Evolutionary conservation across 2,888 invertebrate genomes (phyloP), one percentile per base, ranked within the genome.

Genomic region (Latrodectus elegans): DNA sequence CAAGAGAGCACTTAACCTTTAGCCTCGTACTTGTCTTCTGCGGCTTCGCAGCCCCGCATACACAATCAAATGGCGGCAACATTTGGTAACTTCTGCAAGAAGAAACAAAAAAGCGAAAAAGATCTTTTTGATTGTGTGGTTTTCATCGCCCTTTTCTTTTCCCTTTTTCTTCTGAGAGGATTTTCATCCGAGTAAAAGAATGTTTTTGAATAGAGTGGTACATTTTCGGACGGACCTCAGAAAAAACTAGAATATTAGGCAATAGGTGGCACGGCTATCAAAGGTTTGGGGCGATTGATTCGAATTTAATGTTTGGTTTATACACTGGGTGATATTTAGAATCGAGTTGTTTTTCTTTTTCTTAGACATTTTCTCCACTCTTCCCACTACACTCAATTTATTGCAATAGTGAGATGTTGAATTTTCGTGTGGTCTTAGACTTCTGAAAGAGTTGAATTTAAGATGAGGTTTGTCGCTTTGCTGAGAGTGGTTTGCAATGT

Each of bases 1-100:
- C 84, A 71, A 78, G 84, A 84, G 84, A 67, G 72, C 84, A 84
- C 77, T 84, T 84, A 77, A 84, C 84, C 84, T 84, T 83, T 84
- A 49, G 83, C 83, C 83, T 38, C 55, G 52, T 76, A 76, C 83
- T 83, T 83, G 83, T 83, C 83, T 76, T 83, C 76, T 70, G 55
- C 64, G 76, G 76, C 83, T 83, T 38, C 83, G 22, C 74, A 60
- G 81, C 74, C 71, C 75, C 53, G 83, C 76, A 84, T 84, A 77
- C 76, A 77, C 84, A 84, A 84, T 84, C 84, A 84, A 84, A 84
- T 77, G 84, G 64, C 64, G 52, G 68, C 65, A 73, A 53, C 75
- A 83, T 70, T 83, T 83, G 74, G 77, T 64, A 84, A 78, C 84
- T 84, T 77, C 73, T 55, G 75, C 68, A 67, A 38, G 38, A 38